Evolutionary conservation across 2,113 vertebrate genomes (phyloP).

Genomic region (Artemisiospiza belli): DNA sequence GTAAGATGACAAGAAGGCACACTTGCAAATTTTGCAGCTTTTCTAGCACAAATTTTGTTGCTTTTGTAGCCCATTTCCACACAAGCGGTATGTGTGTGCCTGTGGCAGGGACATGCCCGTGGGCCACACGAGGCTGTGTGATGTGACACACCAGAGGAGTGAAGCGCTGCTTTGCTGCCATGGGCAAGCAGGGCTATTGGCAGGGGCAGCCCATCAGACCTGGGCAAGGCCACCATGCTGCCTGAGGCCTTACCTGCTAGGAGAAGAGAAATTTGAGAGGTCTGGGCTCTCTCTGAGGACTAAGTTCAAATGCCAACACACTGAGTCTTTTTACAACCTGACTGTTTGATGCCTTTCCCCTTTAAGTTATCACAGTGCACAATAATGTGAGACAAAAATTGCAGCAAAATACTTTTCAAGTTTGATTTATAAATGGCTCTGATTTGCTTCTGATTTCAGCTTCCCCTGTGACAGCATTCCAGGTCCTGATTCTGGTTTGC

Average conservation of each 20-base stretch:
- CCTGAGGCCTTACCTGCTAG: neutral
- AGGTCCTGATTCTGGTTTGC: neutral
- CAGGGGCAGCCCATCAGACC: neutral
- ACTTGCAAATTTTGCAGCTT: neutral
- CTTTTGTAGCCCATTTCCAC: neutral
- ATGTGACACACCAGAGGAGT: neutral
- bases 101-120: neutral
- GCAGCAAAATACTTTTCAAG: neutral
- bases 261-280: neutral
- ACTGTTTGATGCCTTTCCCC: neutral
- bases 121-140: neutral
- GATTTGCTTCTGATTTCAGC: neutral
- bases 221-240: neutral
- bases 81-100: fast-evolving
- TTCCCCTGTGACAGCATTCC: neutral
- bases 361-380: neutral
- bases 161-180: neutral
- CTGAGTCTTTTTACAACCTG: neutral
- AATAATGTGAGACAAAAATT: neutral
- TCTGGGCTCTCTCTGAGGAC: neutral
- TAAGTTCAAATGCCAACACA: neutral
- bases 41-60: no score
- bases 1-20: neutral
- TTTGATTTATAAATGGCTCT: neutral
- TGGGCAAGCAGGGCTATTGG: neutral